Percentiles rank a stretch among this genome's conserved stretches.
phyloP scores from a whole-genome alignment of 2,113 vertebrate genomes.

The Columba janthina region DNA sequence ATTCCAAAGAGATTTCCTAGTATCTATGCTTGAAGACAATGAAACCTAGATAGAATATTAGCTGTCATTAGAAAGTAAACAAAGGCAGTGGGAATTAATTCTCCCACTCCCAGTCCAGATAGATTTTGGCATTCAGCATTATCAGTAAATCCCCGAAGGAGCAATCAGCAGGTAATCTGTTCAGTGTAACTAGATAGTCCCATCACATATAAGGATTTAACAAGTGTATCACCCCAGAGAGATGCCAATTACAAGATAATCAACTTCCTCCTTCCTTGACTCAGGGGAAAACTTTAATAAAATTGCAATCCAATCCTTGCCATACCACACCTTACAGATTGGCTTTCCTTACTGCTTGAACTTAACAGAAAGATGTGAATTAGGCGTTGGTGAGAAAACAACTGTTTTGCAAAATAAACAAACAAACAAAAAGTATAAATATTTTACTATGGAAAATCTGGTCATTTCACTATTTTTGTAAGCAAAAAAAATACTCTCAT shows the following conservation, averaged over 20 bases:
- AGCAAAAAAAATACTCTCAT: not conserved
- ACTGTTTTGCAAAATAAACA: conserved; percentile 1
- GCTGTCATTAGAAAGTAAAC: conserved; percentile 42
- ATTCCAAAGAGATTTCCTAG: conserved; percentile 3
- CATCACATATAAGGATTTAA: conserved; percentile 18
- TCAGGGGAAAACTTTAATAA: conserved; percentile 4
- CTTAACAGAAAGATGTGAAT: not conserved
- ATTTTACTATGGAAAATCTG: not conserved
- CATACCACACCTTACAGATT: not conserved
- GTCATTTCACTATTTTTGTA: not conserved
- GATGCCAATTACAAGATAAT: conserved; percentile 47
- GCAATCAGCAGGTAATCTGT: conserved; percentile 59
- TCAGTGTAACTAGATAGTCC: conserved; percentile 44
- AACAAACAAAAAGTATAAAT: not conserved
- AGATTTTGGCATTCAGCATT: conserved; percentile 40
- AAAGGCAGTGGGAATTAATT: conserved; percentile 37
- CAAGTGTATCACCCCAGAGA: conserved; percentile 30
- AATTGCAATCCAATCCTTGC: not conserved
- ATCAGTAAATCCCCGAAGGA: conserved; percentile 55
- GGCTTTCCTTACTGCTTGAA: not conserved
- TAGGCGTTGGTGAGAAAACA: not conserved
- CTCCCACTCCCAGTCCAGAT: conserved; percentile 34
- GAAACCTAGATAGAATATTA: conserved; percentile 25
- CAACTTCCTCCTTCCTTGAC: conserved; percentile 8
- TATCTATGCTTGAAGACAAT: conserved; percentile 41